These are phyloP conservation scores for Neodiprion fabricii DNA, from an alignment of 1,140 invertebrate genomes.

Conservation along the genomic window DNA sequence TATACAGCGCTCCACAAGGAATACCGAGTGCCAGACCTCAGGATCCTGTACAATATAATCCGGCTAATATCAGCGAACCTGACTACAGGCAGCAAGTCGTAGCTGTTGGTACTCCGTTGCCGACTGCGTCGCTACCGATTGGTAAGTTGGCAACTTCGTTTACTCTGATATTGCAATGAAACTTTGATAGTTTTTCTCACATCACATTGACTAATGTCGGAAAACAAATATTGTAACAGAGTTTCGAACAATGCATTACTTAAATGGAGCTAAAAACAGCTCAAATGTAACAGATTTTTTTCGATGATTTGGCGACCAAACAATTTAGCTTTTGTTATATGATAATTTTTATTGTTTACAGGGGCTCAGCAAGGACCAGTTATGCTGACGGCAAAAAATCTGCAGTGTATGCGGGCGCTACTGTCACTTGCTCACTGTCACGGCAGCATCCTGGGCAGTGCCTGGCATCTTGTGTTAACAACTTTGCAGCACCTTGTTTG, in stretches of 20 bases:
- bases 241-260: no score
- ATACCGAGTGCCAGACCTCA: conserved; percentile 51
- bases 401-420: conserved; percentile 94
- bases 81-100: conserved; percentile 90
- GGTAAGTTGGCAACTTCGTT: conserved; percentile 54
- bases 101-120: conserved; percentile 89
- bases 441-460: conserved; percentile 88
- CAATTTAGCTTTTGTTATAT: not conserved
- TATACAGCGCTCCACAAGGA: conserved; percentile 70
- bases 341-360: conserved; percentile 25
- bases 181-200: not conserved
- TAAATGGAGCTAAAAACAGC: no score
- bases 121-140: conserved; percentile 79
- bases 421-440: conserved; percentile 90
- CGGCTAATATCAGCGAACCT: conserved; percentile 62
- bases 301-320: no score
- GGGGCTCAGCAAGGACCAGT: conserved; percentile 92
- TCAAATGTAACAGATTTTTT: no score
- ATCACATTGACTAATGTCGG: not conserved
- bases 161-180: conserved; percentile 5
- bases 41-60: conserved; percentile 61
- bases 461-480: conserved; percentile 95
- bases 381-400: conserved; percentile 97
- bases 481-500: conserved; percentile 96
- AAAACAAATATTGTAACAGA: no score